phyloP scores from a whole-genome alignment of 92 coral and sea anemone species.

The Palythoa grandis region DNA sequence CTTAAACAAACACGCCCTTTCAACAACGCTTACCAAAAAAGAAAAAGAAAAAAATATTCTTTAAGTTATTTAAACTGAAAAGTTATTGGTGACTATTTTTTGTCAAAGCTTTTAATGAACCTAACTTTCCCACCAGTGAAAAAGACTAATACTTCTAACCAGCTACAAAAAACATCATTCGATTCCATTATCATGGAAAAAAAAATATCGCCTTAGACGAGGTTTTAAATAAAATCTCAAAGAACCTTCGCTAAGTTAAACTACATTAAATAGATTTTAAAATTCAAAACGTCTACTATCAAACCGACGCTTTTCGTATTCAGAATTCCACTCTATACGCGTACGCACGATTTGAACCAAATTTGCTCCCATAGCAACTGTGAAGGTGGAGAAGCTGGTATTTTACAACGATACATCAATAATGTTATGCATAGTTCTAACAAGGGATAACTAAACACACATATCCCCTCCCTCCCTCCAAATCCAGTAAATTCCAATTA shows the following conservation, averaged over 20 bases:
- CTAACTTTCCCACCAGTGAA: background rate
- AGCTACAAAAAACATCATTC: constrained; percentile 7
- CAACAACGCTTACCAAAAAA: too few species aligned
- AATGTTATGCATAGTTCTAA: background rate
- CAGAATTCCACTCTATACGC: background rate
- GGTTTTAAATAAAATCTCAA: background rate
- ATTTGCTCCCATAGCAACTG: too few species aligned
- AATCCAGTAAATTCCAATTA: background rate
- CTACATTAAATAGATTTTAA: background rate
- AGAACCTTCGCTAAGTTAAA: constrained; percentile 14
- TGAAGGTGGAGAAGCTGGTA: too few species aligned
- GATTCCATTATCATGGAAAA: background rate
- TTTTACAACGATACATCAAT: too few species aligned
- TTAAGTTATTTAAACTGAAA: too few species aligned
- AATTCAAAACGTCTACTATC: background rate
- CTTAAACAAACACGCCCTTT: too few species aligned
- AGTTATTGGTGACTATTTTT: too few species aligned
- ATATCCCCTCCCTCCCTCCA: background rate
- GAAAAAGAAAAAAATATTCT: too few species aligned
- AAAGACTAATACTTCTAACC: background rate
- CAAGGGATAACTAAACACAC: background rate
- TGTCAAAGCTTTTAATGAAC: background rate
- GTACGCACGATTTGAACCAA: background rate
- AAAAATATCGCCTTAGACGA: constrained; percentile 2
- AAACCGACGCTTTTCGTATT: background rate